These are phyloP conservation scores for Xylocopa sonorina DNA, from an alignment of 1,140 invertebrate species.

Conservation along the genomic window DNA sequence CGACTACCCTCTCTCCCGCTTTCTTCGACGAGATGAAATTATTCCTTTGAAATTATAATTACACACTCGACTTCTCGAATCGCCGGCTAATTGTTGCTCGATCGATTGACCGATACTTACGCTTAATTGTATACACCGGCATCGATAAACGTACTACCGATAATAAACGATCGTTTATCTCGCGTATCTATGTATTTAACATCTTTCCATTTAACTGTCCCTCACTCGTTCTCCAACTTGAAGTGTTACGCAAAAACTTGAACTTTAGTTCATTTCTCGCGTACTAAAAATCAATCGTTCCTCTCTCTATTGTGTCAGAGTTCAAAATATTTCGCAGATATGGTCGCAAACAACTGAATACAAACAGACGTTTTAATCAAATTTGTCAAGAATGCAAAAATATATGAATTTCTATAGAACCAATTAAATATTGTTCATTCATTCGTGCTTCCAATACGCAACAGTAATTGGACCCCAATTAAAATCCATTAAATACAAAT, in stretches of 20 bases:
- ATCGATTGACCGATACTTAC: slow-evolving; percentile 27
- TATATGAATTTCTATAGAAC: too few relatives aligned
- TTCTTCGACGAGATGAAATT: slow-evolving; percentile 26
- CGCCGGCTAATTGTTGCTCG: slow-evolving; percentile 30
- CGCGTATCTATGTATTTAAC: background rate
- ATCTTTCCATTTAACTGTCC: too few relatives aligned
- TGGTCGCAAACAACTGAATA: too few relatives aligned
- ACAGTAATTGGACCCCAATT: background rate
- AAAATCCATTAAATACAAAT: background rate
- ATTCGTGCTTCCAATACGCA: too few relatives aligned
- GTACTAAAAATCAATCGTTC: too few relatives aligned
- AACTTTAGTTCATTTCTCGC: too few relatives aligned
- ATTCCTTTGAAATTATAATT: slow-evolving; percentile 53
- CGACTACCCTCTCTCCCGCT: slow-evolving; percentile 9
- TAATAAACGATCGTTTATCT: slow-evolving; percentile 29
- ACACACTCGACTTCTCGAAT: slow-evolving; percentile 13
- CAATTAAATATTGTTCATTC: background rate
- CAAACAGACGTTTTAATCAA: background rate
- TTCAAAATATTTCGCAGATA: too few relatives aligned
- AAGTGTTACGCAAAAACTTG: too few relatives aligned
- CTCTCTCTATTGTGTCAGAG: too few relatives aligned
- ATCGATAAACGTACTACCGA: background rate
- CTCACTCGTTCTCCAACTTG: background rate
- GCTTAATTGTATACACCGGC: slow-evolving; percentile 15
- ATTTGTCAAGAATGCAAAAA: background rate